phyloP scores from a whole-genome alignment of 2,888 invertebrate species.

The Frankliniella fusca region DNA sequence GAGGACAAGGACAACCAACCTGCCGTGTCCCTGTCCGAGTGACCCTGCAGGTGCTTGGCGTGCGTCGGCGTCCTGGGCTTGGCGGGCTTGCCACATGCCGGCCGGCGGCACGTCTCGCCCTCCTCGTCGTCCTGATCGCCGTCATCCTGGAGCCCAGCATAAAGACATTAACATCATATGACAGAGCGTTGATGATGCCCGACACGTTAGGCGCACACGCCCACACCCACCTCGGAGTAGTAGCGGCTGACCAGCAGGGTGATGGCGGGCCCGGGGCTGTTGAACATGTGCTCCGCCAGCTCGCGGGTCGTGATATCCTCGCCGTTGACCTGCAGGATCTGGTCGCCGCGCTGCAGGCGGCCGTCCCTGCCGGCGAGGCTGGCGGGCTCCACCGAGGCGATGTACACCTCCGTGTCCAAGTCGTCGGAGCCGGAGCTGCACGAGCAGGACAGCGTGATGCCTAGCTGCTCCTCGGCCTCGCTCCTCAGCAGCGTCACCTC shows the following conservation, averaged over 20 bases:
- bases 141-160: not conserved
- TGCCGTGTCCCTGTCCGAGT: not conserved
- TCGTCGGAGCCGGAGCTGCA: conserved; percentile 54
- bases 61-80: conserved; percentile 12
- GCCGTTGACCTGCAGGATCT: conserved; percentile 60
- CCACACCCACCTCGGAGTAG: conserved; percentile 52
- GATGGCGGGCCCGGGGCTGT: conserved; percentile 56
- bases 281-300: conserved; percentile 58
- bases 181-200: too few relatives aligned
- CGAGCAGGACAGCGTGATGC: conserved; percentile 65
- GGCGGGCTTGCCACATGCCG: not conserved
- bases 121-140: conserved; percentile 6
- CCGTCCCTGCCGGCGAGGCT: conserved; percentile 59
- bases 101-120: not conserved
- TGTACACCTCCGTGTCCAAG: conserved; percentile 61
- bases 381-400: conserved; percentile 60
- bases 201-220: too few relatives aligned
- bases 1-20: not conserved
- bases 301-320: conserved; percentile 57
- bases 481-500: conserved; percentile 61
- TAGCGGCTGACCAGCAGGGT: conserved; percentile 59
- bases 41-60: not conserved
- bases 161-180: not conserved
- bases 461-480: conserved; percentile 58
- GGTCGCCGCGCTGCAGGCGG: conserved; percentile 58